Conservation (phyloP, 1,140 invertebrate genomes). For the Conopomorpha cramerella region DNA sequence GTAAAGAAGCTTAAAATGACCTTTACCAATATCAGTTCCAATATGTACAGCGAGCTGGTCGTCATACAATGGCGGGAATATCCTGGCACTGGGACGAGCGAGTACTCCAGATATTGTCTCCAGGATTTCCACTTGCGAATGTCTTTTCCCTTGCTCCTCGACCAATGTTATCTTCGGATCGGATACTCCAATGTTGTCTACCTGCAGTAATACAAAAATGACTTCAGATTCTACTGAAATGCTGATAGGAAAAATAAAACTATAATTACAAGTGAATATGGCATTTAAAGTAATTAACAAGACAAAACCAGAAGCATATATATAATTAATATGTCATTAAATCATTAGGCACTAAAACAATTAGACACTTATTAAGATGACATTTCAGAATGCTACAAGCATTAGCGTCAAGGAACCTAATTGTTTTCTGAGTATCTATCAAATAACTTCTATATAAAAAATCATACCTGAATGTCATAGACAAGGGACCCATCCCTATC, state of each 20-base stretch:
- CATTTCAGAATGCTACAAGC: too few relatives aligned
- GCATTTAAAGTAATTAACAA: too few relatives aligned
- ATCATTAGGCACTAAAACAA: too few relatives aligned
- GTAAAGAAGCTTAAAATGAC: too few relatives aligned
- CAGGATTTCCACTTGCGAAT: slow-evolving; percentile 72
- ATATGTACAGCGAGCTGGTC: slow-evolving; percentile 79
- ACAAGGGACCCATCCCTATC: slow-evolving; percentile 74
- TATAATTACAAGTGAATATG: too few relatives aligned
- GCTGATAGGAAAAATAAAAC: neutral
- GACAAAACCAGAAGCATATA: too few relatives aligned
- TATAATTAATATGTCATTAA: too few relatives aligned
- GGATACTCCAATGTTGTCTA: slow-evolving; percentile 58
- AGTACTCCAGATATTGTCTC: slow-evolving; percentile 37
- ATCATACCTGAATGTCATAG: slow-evolving; percentile 69
- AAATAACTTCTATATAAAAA: neutral
- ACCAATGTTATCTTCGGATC: slow-evolving; percentile 72
- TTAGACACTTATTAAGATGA: too few relatives aligned
- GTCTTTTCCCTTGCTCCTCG: slow-evolving; percentile 70
- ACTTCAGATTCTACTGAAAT: neutral
- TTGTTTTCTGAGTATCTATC: slow-evolving; percentile 16
- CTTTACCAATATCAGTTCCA: slow-evolving; percentile 60
- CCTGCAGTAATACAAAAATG: slow-evolving; percentile 40
- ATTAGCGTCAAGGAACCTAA: slow-evolving; percentile 6
- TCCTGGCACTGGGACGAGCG: slow-evolving; percentile 40
- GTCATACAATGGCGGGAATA: slow-evolving; percentile 77